Evolutionary conservation across 2,797 vertebrate genomes (phyloP), one percentile per base, ranked within the genome.

Genomic region (Phoxinus dragarum): DNA sequence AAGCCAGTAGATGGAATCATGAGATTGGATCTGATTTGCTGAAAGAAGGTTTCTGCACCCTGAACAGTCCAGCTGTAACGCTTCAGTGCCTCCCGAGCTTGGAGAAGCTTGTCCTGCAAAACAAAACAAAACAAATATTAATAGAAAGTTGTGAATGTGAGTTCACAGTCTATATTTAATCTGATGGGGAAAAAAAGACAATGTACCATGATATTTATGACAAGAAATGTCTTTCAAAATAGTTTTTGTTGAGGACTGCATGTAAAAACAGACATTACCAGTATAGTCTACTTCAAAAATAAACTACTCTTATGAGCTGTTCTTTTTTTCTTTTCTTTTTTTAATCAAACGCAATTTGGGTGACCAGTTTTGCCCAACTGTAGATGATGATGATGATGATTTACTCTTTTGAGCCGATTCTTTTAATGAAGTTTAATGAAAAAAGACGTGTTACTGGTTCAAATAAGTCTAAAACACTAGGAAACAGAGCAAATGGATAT

Each of bases 81-180:
- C 69, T 94, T 95, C 74, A 96, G 59, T 40, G 90, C 93, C 77
- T 95, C 92, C 81, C 89, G 93, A 0, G 96, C 94, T 38, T 95
- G 94, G 34, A 94, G 92, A 85, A 97, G 87, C 79, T 87, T 88
- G 87, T 90, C 94, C 98, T 99, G 92, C 21, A 85, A 7, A 86
- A 78, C 81, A 12, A 86, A 9, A 89, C 80, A 38, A 1, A 83
- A 3, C 80, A 80, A 80, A 27, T 27, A 27, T 27, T 27, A 27
- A 1, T 27, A 27, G 27, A 27, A 27, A 27, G 21, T 23, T 9
- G 54, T 23, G 8, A 56, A 56, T 56, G 54, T 54, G 47, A 49
- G 47, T 52, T 52, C 49, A 52, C 0, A n/a, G n/a, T n/a, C n/a
- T n/a, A n/a, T n/a, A n/a, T n/a, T n/a, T n/a, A n/a, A n/a, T n/a